Conservation (phyloP, 2,888 invertebrate genomes). For the Candidula unifasciata region DNA sequence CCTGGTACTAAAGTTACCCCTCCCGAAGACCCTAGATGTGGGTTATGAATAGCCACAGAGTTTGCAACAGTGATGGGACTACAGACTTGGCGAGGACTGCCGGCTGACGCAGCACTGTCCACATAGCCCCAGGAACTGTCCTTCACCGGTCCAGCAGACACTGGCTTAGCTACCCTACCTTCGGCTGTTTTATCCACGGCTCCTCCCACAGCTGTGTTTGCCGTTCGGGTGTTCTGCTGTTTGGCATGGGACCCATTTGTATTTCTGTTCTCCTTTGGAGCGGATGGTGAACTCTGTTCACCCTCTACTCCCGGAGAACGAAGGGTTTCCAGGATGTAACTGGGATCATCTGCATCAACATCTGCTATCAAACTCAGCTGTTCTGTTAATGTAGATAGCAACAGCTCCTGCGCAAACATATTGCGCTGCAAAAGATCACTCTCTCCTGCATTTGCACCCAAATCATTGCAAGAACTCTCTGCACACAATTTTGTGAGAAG, state of each 20-base stretch:
- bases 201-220: slow-evolving; percentile 43
- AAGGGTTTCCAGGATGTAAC: slow-evolving; percentile 57
- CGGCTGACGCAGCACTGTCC: slow-evolving; percentile 24
- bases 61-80: slow-evolving; percentile 50
- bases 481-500: slow-evolving; percentile 59
- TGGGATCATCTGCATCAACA: slow-evolving; percentile 58
- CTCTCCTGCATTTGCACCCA: slow-evolving; percentile 43
- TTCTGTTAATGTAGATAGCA: slow-evolving; percentile 82
- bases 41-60: slow-evolving; percentile 46
- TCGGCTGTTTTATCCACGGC: slow-evolving; percentile 46
- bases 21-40: slow-evolving; percentile 39
- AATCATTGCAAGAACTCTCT: slow-evolving; percentile 36
- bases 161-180: slow-evolving; percentile 40
- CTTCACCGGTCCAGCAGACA: slow-evolving; percentile 39
- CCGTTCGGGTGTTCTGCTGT: slow-evolving; percentile 19
- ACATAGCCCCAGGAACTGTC: slow-evolving; percentile 37
- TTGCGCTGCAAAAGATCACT: slow-evolving; percentile 81
- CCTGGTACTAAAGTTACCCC: slow-evolving; percentile 44
- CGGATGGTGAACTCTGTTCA: slow-evolving; percentile 44
- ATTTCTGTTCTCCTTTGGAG: slow-evolving; percentile 46
- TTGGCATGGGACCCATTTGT: slow-evolving; percentile 46
- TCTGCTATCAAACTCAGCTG: slow-evolving; percentile 64
- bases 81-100: slow-evolving; percentile 43
- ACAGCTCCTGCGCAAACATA: slow-evolving; percentile 85
- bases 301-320: slow-evolving; percentile 56